Evolutionary conservation across 2,888 invertebrate genomes (phyloP).

Genomic region (Dolomedes plantarius): DNA sequence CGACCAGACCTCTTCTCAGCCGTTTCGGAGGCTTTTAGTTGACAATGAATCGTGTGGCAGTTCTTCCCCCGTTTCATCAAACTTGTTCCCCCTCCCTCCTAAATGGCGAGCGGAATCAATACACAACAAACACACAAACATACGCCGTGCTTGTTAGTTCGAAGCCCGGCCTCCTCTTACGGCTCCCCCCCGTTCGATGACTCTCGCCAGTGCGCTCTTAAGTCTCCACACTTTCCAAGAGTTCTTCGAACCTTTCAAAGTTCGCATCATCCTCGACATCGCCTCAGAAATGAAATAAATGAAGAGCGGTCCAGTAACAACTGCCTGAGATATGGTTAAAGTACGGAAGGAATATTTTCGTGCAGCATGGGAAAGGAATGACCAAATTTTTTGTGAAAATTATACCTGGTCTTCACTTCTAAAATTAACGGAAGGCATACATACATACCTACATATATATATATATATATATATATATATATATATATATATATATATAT

Average conservation of each 20-base stretch:
- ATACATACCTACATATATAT: too few species aligned
- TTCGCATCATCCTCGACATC: slow-evolving; percentile 63
- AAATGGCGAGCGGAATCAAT: slow-evolving; percentile 64
- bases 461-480: too few species aligned
- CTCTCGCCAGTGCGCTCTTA: slow-evolving; percentile 53
- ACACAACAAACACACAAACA: slow-evolving; percentile 50
- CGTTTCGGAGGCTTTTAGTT: too few species aligned
- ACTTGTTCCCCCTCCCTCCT: slow-evolving; percentile 37
- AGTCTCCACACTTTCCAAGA: slow-evolving; percentile 33
- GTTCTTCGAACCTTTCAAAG: slow-evolving; percentile 67
- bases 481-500: too few species aligned
- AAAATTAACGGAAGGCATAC: too few species aligned
- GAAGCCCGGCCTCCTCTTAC: slow-evolving; percentile 20
- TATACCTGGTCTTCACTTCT: too few species aligned
- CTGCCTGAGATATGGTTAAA: slow-evolving; percentile 28
- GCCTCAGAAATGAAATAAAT: slow-evolving; percentile 25
- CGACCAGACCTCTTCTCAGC: too few species aligned
- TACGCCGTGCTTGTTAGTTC: slow-evolving; percentile 62
- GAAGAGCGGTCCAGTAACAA: slow-evolving; percentile 55
- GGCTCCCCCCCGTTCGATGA: slow-evolving; percentile 36
- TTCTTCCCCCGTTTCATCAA: too few species aligned
- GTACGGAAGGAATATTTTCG: too few species aligned
- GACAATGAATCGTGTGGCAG: too few species aligned
- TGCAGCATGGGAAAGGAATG: too few species aligned
- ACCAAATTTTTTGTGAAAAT: too few species aligned